Evolutionary conservation across 2,113 vertebrate genomes (phyloP).

Genomic region (Todiramphus saurophagus): DNA sequence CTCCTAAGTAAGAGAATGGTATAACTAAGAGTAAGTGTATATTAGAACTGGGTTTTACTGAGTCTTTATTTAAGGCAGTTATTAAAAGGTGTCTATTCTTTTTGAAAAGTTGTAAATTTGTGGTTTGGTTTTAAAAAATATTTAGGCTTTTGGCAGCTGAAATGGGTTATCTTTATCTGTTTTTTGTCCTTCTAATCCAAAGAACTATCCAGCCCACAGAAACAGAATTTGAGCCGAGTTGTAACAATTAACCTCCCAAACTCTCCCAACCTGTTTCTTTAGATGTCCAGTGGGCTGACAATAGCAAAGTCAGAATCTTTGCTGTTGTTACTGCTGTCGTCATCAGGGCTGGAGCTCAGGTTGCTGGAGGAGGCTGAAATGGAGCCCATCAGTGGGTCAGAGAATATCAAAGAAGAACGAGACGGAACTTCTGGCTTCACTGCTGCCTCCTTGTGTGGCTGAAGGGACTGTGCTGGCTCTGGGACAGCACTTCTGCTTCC

Average conservation of each 20-base stretch:
- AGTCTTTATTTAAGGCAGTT: conserved; percentile 23
- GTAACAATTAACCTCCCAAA: neutral
- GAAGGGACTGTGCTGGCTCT: conserved; percentile 40
- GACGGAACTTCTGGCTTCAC: conserved; percentile 70
- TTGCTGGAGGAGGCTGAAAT: conserved; percentile 87
- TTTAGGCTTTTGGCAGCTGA: conserved; percentile 20
- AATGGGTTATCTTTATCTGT: neutral
- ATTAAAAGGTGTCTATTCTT: neutral
- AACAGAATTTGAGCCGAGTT: neutral
- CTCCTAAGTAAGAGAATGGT: neutral
- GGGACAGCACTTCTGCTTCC: neutral
- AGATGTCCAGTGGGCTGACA: conserved; percentile 90
- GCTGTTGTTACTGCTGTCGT: conserved; percentile 92
- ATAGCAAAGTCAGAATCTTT: conserved; percentile 99
- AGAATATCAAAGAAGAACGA: conserved; percentile 78
- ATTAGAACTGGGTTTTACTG: neutral
- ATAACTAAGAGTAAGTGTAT: conserved; percentile 21
- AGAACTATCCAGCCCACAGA: neutral
- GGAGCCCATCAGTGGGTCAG: conserved; percentile 86
- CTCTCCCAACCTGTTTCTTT: neutral
- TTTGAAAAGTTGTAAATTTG: neutral
- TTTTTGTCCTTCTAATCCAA: conserved; percentile 12
- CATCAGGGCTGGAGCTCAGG: conserved; percentile 87
- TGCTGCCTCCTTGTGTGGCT: conserved; percentile 42
- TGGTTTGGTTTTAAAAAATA: neutral